Percentiles rank a stretch among this genome's conserved stretches.
Conservation (phyloP, 2,797 vertebrate genomes). For the Sebastes kiyomatsui region DNA sequence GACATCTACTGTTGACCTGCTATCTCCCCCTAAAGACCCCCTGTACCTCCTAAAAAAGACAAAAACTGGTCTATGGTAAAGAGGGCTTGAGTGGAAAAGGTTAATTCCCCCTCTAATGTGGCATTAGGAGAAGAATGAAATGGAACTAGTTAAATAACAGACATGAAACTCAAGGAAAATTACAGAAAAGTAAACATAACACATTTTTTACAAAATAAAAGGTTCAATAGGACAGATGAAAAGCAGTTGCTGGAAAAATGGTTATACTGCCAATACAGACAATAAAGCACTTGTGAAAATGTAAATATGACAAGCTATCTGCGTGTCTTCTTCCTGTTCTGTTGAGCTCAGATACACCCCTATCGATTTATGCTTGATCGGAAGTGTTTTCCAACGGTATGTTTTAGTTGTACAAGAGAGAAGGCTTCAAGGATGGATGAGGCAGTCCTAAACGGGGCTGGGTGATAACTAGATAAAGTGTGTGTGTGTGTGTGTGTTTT, state of each 20-base stretch:
- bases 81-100: no score
- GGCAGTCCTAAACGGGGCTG: background rate
- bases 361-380: background rate
- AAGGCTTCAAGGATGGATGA: background rate
- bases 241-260: background rate
- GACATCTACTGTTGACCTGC: background rate
- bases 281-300: background rate
- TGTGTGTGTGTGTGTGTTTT: constrained; percentile 3
- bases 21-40: no score
- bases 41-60: no score
- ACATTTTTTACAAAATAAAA: background rate
- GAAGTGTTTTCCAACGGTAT: background rate
- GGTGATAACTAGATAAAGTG: background rate
- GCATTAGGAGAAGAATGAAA: background rate
- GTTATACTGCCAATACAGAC: background rate
- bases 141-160: background rate
- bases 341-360: background rate
- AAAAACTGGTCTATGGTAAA: no score
- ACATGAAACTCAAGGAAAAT: background rate
- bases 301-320: background rate
- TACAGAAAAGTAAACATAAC: background rate
- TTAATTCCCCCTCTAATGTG: background rate
- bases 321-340: background rate
- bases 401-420: background rate
- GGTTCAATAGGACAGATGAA: background rate